These are phyloP conservation scores for Neoitamus cyanurus DNA, from an alignment of 2,888 invertebrate genomes.

Conservation along the genomic window DNA sequence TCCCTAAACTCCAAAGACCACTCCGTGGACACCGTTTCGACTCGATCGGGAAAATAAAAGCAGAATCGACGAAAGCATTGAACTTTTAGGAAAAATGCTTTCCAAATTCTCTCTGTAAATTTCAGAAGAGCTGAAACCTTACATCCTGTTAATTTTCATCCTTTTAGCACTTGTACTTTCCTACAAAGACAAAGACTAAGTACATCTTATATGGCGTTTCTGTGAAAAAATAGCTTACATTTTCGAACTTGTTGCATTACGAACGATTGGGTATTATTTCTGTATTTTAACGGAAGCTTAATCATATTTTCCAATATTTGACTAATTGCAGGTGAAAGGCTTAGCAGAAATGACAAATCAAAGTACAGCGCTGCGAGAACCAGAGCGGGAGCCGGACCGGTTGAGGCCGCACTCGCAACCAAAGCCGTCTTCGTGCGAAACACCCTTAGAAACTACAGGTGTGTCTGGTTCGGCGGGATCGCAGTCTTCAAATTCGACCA, in stretches of 20 bases:
- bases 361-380: constrained; percentile 70
- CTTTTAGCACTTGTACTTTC: neutral
- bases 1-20: too few species aligned
- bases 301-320: neutral
- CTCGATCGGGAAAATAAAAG: too few species aligned
- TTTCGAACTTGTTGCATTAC: too few species aligned
- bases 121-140: too few species aligned
- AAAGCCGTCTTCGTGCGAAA: constrained; percentile 59
- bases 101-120: neutral
- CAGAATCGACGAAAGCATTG: too few species aligned
- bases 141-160: neutral
- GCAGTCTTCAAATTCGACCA: constrained; percentile 63
- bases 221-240: too few species aligned
- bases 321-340: constrained; percentile 76
- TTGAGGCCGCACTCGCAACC: constrained; percentile 65
- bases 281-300: neutral
- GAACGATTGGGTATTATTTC: neutral
- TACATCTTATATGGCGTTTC: neutral
- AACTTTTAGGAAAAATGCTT: neutral
- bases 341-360: constrained; percentile 92
- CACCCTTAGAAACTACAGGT: constrained; percentile 57
- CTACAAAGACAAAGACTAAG: too few species aligned
- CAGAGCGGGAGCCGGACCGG: constrained; percentile 68
- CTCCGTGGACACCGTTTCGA: too few species aligned
- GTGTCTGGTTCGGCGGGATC: constrained; percentile 57